These are phyloP conservation scores for Dasyurus viverrinus DNA, from an alignment of 2,113 vertebrate genomes.

Conservation along the genomic window DNA sequence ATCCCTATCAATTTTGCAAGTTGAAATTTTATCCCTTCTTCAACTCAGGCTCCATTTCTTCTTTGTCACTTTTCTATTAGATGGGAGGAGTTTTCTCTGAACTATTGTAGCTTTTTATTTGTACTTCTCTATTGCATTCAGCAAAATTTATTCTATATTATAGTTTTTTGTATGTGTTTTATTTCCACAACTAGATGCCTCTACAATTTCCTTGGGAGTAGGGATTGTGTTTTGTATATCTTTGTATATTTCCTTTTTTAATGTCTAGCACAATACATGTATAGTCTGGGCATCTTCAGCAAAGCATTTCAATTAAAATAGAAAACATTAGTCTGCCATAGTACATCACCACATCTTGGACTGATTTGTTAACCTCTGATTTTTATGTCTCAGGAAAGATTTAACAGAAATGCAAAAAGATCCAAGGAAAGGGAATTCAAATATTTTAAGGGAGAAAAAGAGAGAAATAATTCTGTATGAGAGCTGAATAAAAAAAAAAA, in stretches of 20 bases:
- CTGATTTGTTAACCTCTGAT: not conserved
- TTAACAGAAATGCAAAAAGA: not conserved
- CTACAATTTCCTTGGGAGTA: not conserved
- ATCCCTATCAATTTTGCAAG: not conserved
- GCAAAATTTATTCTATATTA: not conserved
- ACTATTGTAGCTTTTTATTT: not conserved
- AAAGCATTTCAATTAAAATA: not conserved
- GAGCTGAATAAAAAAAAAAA: not conserved
- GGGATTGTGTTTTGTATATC: not conserved
- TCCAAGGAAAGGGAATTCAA: not conserved
- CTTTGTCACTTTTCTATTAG: not conserved
- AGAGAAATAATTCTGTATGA: not conserved
- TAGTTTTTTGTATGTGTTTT: not conserved
- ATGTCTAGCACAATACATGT: not conserved
- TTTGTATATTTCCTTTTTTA: not conserved
- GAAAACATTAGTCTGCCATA: not conserved
- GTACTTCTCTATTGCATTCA: not conserved
- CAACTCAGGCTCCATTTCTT: not conserved
- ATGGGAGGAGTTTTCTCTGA: not conserved
- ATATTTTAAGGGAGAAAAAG: not conserved
- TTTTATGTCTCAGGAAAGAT: not conserved
- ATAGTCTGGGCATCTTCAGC: not conserved
- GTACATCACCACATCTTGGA: not conserved
- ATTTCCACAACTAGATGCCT: not conserved
- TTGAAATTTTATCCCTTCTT: not conserved